Evolutionary conservation across 2,797 vertebrate genomes (phyloP), one percentile per base, ranked within the genome.

Genomic region (Bradypus variegatus): DNA sequence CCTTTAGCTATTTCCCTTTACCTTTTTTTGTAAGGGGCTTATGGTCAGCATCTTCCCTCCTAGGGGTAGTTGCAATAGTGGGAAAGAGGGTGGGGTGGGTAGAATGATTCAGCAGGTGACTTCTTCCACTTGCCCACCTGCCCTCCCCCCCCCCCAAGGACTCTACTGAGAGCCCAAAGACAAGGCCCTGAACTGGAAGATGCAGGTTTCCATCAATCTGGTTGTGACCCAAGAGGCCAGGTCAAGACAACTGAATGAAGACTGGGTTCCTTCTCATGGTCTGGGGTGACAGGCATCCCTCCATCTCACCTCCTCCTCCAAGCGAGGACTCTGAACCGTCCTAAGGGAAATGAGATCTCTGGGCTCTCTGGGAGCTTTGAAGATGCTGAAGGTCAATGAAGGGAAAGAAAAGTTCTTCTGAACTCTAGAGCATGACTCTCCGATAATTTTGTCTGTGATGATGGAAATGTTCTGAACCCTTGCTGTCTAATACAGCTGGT

Each of bases 81-180:
- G 64, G 75, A 69, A 81, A 85, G 79, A 84, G 31, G 82, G 78
- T 38, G 50, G 31, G 82, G 78, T 38, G 50, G 38, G 41, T 3
- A 62, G 50, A 60, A 72, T 3, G 48, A 76, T 48, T 94, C 94
- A 69, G 90, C 92, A 95, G 94, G 94, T 95, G 87, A 86, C 93
- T 94, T 90, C 92, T 88, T 96, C 94, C 92, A 65, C 83, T 67
- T 80, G 78, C 45, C 45, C 45, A 72, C 21, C 21, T 50, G 72
- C 88, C 83, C 91, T 91, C 94, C 69, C 96, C 91, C 92, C 94
- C 69, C 96, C 95, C 92, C 41, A 45, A 45, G 41, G 41, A 45
- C 41, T 45, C 41, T 45, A 76, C 77, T 7, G 58, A 41, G 33
- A 91, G 41, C 58, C 70, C 33, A 31, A 29, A 76, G 65, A 88